Percentiles rank a stretch among this genome's conserved stretches.
phyloP scores from a whole-genome alignment of 1,140 invertebrate genomes.

The Pogonognathellus flavescens region DNA sequence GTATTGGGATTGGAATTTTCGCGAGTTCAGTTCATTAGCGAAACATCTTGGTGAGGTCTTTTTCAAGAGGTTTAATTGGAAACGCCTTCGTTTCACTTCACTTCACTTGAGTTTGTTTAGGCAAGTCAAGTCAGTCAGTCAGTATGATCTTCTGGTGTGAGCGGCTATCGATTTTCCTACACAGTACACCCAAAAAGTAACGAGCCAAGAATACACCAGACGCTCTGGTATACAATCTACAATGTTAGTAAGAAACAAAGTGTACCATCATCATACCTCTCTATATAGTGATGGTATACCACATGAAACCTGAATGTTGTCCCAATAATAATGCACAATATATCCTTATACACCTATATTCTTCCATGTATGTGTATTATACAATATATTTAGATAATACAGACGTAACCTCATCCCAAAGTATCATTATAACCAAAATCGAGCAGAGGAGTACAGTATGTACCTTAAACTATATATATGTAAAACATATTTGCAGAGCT shows the following conservation, averaged over 20 bases:
- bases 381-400: too few species aligned
- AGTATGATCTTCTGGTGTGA: constrained; percentile 2
- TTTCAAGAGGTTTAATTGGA: constrained; percentile 36
- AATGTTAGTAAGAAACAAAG: background rate
- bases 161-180: constrained; percentile 14
- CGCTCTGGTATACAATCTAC: background rate
- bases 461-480: too few species aligned
- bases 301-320: background rate
- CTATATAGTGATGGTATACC: background rate
- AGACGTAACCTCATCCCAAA: too few species aligned
- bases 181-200: background rate
- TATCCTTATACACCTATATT: too few species aligned
- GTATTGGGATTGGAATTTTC: constrained; percentile 18
- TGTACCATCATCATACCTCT: background rate
- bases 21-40: constrained; percentile 17
- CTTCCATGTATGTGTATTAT: too few species aligned
- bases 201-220: background rate
- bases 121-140: background rate
- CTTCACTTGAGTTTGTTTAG: constrained; percentile 47
- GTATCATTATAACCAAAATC: too few species aligned
- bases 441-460: too few species aligned
- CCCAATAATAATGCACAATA: too few species aligned
- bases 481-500: too few species aligned
- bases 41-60: constrained; percentile 34
- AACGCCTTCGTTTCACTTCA: constrained; percentile 44